Evolutionary conservation across 1,140 invertebrate species (phyloP).

Genomic region (Bombus pyrosoma): DNA sequence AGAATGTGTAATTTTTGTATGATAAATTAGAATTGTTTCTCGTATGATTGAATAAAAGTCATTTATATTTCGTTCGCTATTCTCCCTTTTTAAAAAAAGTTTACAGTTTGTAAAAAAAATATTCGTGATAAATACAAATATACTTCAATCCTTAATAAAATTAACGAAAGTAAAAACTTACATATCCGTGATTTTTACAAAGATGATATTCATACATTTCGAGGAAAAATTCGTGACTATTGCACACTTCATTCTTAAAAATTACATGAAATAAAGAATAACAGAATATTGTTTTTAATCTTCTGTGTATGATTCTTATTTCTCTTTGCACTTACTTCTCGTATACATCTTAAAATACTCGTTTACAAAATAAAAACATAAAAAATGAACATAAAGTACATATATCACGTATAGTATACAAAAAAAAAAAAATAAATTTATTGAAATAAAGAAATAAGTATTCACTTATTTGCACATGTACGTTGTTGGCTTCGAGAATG

Average conservation of each 20-base stretch:
- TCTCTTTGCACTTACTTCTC: neutral
- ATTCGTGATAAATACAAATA: neutral
- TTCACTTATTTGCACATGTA: neutral
- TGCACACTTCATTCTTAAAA: neutral
- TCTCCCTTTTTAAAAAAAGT: neutral
- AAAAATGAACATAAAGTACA: neutral
- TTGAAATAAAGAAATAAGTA: neutral
- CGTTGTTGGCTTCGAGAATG: neutral
- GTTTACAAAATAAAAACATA: neutral
- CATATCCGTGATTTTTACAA: neutral
- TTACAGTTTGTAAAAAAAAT: too few species aligned
- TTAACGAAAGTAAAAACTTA: neutral
- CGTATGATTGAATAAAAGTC: neutral
- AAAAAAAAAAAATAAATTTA: constrained; percentile 6
- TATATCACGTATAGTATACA: neutral
- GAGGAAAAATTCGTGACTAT: neutral
- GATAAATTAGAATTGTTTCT: neutral
- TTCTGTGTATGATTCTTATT: neutral
- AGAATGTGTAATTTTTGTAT: neutral
- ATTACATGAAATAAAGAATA: neutral
- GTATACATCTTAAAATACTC: neutral
- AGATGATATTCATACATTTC: neutral
- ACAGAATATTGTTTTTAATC: neutral
- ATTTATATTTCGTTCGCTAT: neutral
- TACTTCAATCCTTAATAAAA: neutral